These are phyloP conservation scores for Trichoplusia ni DNA, from an alignment of 1,140 invertebrate species.

Conservation along the genomic window DNA sequence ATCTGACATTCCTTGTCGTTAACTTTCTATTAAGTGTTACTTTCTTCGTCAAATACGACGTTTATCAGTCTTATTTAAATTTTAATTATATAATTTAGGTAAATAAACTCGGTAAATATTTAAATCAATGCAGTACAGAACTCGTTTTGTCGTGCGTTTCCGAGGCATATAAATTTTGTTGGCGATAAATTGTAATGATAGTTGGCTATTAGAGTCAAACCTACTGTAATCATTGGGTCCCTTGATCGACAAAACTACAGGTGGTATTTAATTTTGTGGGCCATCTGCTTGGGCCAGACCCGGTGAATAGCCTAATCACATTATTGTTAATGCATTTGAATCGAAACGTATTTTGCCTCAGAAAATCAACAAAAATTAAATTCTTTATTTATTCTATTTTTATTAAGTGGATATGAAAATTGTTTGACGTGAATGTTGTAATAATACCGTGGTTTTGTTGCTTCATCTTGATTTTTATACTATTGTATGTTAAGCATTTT, in stretches of 20 bases:
- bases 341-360: background rate
- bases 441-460: background rate
- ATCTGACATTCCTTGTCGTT: background rate
- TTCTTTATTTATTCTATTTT: conserved; percentile 9
- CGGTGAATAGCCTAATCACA: conserved; percentile 26
- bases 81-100: conserved; percentile 50
- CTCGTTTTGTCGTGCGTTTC: conserved; percentile 33
- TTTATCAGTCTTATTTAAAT: conserved; percentile 32
- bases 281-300: conserved; percentile 10
- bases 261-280: conserved; percentile 56
- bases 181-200: conserved; percentile 51
- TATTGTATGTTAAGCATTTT: too few relatives aligned
- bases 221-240: conserved; percentile 50
- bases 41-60: conserved; percentile 21
- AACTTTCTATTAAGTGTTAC: conserved; percentile 27
- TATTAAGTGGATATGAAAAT: conserved; percentile 17
- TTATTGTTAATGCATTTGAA: conserved; percentile 18
- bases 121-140: conserved; percentile 34
- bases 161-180: conserved; percentile 49
- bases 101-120: conserved; percentile 47
- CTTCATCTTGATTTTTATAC: background rate
- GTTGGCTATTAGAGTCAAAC: conserved; percentile 51
- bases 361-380: conserved; percentile 21
- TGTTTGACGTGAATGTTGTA: background rate
- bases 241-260: conserved; percentile 51